Conservation (phyloP, 2,113 vertebrate species). For the Triplophysa dalaica region DNA sequence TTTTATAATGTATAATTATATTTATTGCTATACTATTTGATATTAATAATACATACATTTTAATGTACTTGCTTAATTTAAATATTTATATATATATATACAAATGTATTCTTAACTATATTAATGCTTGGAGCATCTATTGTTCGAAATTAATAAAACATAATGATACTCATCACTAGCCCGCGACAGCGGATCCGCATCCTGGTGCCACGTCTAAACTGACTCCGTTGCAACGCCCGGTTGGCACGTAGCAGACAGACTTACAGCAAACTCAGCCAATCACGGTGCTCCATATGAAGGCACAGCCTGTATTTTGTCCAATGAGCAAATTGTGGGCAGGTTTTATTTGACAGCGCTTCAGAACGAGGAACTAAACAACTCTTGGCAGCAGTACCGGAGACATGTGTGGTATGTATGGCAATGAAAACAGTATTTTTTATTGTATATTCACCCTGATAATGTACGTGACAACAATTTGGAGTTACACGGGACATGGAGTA, state of each 20-base stretch:
- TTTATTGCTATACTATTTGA: too few relatives aligned
- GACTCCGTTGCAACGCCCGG: constrained; percentile 45
- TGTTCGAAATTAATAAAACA: not conserved
- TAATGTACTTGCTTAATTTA: too few relatives aligned
- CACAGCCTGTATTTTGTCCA: constrained; percentile 41
- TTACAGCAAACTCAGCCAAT: constrained; percentile 64
- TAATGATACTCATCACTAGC: not conserved
- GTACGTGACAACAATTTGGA: not conserved
- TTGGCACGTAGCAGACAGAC: constrained; percentile 49
- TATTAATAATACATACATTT: too few relatives aligned
- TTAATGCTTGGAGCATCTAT: not conserved
- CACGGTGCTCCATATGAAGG: constrained; percentile 15
- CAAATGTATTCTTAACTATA: too few relatives aligned
- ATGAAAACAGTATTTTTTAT: not conserved
- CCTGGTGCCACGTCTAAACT: constrained; percentile 75
- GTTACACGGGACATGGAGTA: not conserved
- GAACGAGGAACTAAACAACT: constrained; percentile 52
- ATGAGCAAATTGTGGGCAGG: constrained; percentile 40
- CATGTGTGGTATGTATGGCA: constrained; percentile 79
- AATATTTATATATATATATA: too few relatives aligned
- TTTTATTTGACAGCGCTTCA: constrained; percentile 49
- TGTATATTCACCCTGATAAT: not conserved
- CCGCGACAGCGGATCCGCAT: constrained; percentile 42
- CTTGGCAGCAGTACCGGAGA: constrained; percentile 55
- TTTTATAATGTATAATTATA: too few relatives aligned